Evolutionary conservation across 2,888 invertebrate species (phyloP).

Genomic region (Torymus auratus): DNA sequence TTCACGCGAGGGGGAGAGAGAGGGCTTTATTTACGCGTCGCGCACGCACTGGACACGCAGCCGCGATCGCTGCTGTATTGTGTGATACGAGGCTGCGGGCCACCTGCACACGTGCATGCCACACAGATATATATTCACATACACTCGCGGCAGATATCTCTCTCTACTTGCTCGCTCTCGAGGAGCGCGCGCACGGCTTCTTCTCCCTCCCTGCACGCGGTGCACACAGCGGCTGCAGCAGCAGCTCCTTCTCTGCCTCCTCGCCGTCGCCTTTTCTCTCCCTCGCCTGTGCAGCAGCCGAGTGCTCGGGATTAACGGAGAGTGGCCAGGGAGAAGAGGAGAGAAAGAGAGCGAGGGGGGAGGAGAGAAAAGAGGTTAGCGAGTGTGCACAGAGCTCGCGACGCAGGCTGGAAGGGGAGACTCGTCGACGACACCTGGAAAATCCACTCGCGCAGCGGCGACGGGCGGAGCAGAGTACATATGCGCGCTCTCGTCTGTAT

Average conservation of each 20-base stretch:
- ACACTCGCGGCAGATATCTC: no score
- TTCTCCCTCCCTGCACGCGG: constrained; percentile 37
- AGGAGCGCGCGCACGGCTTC: no score
- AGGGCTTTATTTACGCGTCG: constrained; percentile 24
- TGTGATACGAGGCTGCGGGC: constrained; percentile 9
- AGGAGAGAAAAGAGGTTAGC: constrained; percentile 13
- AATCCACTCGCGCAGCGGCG: not conserved
- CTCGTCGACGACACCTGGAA: not conserved
- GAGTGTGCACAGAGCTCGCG: not conserved
- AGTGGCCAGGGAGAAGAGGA: not conserved
- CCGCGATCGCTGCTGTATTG: not conserved
- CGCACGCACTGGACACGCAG: not conserved
- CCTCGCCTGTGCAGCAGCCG: not conserved
- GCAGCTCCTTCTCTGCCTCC: constrained; percentile 21
- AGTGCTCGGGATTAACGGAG: not conserved
- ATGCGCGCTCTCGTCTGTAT: not conserved
- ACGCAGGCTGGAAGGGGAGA: not conserved
- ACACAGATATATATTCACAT: no score
- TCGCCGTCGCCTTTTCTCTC: not conserved
- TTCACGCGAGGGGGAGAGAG: constrained; percentile 33
- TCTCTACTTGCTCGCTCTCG: no score
- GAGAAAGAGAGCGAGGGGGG: not conserved
- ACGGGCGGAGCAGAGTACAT: constrained; percentile 18
- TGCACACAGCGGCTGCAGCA: constrained; percentile 26
- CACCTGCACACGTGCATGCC: no score